These are phyloP conservation scores for Dendrolimus pini DNA, from an alignment of 2,888 invertebrate genomes.

Conservation along the genomic window DNA sequence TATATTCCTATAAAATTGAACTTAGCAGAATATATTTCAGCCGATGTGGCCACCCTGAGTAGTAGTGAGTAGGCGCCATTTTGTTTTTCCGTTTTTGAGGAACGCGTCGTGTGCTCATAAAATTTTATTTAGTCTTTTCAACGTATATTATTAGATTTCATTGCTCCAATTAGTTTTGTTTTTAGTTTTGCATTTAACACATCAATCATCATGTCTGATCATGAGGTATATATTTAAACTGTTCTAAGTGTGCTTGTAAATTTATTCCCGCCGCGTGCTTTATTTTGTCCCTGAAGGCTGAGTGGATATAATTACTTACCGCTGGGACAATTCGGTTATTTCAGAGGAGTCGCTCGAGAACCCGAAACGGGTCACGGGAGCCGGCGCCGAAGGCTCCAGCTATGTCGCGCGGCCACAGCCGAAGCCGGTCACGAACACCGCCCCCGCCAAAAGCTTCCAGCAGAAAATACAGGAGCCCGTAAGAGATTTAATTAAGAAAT, in stretches of 20 bases:
- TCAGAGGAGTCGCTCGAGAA: conserved; percentile 71
- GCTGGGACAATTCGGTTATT: conserved; percentile 35
- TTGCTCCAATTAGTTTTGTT: conserved; percentile 35
- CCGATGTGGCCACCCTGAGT: too few species aligned
- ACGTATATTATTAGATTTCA: conserved; percentile 48
- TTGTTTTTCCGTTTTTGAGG: conserved; percentile 48
- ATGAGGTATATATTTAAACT: conserved; percentile 65
- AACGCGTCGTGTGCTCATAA: conserved; percentile 26
- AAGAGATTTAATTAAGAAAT: conserved; percentile 25
- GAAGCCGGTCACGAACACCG: conserved; percentile 72
- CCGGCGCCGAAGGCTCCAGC: conserved; percentile 53
- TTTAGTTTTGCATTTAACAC: conserved; percentile 33
- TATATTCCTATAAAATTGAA: too few species aligned
- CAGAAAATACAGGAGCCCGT: conserved; percentile 72
- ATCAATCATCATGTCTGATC: conserved; percentile 60
- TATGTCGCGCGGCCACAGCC: conserved; percentile 66
- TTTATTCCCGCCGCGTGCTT: conserved; percentile 50
- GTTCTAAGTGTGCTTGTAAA: conserved; percentile 23
- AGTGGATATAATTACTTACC: conserved; percentile 27
- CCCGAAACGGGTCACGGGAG: conserved; percentile 70
- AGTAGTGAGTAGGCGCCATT: too few species aligned
- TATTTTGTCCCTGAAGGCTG: conserved; percentile 33
- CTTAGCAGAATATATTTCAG: too few species aligned
- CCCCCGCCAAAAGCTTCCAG: conserved; percentile 66
- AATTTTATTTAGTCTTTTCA: conserved; percentile 35